phyloP scores from a whole-genome alignment of 2,113 vertebrate genomes.

The Phocoena sinus region DNA sequence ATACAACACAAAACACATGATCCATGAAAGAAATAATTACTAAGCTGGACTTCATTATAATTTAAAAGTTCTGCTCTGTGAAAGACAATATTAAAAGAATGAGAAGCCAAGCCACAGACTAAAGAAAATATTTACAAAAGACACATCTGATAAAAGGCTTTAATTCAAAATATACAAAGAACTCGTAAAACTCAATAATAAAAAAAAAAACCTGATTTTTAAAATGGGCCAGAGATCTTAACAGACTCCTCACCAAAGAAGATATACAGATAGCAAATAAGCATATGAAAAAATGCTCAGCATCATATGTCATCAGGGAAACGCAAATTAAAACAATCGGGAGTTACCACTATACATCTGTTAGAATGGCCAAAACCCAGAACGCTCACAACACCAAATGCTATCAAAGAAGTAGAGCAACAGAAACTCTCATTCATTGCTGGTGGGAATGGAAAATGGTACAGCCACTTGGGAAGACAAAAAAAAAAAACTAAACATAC shows the following conservation, averaged over 20 bases:
- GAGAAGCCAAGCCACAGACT: not conserved
- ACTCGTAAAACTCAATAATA: not conserved
- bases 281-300: not conserved
- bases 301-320: not conserved
- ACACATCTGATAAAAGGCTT: not conserved
- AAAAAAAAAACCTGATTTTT: not conserved
- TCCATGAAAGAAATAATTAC: not conserved
- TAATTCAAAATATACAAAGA: not conserved
- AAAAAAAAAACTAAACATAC: not conserved
- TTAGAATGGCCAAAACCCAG: not conserved
- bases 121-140: not conserved
- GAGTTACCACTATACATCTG: not conserved
- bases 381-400: not conserved
- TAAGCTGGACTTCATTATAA: not conserved
- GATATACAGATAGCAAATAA: not conserved
- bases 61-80: not conserved
- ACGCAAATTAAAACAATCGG: not conserved
- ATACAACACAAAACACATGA: not conserved
- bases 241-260: not conserved
- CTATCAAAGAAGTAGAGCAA: not conserved
- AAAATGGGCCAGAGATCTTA: not conserved
- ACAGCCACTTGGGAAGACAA: not conserved
- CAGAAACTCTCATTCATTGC: not conserved
- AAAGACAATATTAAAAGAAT: not conserved
- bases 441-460: not conserved